Base-by-base conservation (phyloP, 2,797 vertebrate species). In the Diceros bicornis region DNA sequence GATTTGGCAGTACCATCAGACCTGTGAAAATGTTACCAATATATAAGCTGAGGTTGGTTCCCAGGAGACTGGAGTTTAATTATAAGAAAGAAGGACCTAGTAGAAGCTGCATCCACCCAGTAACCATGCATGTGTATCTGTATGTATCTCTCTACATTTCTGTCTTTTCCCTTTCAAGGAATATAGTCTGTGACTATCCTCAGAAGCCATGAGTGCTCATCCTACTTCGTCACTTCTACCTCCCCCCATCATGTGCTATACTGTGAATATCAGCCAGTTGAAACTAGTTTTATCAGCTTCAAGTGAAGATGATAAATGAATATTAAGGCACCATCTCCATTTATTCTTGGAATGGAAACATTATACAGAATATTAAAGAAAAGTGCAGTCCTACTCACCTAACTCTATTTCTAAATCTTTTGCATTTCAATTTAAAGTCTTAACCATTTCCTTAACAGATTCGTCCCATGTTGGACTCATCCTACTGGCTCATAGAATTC, bases 351-450 rank as follows among this genome's bases (percentile, higher is more conserved):
- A 61, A 66, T 75, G 69, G 71, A 71, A 84, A 85, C 62, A 29
- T 75, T 62, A 6, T 89, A 34, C 8, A 78, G 29, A 69, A 34
- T 93, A 83, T 89, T 96, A 89, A 92, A 88, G 55, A 68, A 89
- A 79, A 90, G 44, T 89, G 7, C 25, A 89, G 44, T 81, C 17
- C 9, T 79, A 66, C 59, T 69, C 29, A 85, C 29, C 14, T 81
- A 61, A 69, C 17, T 93, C 78, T 91, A 55, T 94, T 91, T 81
- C 72, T 96, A 64, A 96, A 52, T 92, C 27, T 69, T 96, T 81
- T 81, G 13, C 27, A 66, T 94, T 88, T 93, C 34, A 55, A 17
- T 79, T 78, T 90, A 87, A 91, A 93, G n/a, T 89, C 55, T 82
- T 93, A 89, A n/a, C 90, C 27, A 52, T 91, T 83, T 95, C 34